Conservation (phyloP, 2,888 invertebrate genomes). For the Lutraria lutraria region DNA sequence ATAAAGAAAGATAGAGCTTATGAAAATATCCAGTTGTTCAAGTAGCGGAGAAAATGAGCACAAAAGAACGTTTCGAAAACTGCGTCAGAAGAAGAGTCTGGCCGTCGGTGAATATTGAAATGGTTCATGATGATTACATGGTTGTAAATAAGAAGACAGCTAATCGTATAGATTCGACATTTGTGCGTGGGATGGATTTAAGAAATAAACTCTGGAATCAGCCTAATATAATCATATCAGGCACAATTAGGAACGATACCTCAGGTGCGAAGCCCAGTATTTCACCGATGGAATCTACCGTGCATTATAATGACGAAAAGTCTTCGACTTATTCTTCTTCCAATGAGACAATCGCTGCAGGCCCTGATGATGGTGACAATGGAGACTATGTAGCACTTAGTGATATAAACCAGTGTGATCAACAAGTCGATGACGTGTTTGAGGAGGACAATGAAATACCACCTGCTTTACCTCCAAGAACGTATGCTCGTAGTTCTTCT, state of each 20-base stretch:
- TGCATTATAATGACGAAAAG: not conserved
- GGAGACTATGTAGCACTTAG: not conserved
- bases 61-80: not conserved
- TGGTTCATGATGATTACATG: not conserved
- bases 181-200: not conserved
- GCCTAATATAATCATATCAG: not conserved
- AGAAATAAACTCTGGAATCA: not conserved
- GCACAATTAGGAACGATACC: not conserved
- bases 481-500: not conserved
- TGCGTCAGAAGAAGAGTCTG: not conserved
- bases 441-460: not conserved
- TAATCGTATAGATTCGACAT: not conserved
- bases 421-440: not conserved
- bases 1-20: not conserved
- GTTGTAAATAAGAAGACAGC: not conserved
- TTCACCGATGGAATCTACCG: not conserved
- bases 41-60: not conserved
- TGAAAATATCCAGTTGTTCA: no score
- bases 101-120: not conserved
- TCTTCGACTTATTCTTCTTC: not conserved
- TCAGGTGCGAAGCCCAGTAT: not conserved
- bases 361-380: not conserved
- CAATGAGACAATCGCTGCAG: not conserved
- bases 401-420: not conserved
- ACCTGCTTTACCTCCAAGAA: not conserved